phyloP scores from a whole-genome alignment of 2,113 vertebrate species.

The Aegithalos caudatus region DNA sequence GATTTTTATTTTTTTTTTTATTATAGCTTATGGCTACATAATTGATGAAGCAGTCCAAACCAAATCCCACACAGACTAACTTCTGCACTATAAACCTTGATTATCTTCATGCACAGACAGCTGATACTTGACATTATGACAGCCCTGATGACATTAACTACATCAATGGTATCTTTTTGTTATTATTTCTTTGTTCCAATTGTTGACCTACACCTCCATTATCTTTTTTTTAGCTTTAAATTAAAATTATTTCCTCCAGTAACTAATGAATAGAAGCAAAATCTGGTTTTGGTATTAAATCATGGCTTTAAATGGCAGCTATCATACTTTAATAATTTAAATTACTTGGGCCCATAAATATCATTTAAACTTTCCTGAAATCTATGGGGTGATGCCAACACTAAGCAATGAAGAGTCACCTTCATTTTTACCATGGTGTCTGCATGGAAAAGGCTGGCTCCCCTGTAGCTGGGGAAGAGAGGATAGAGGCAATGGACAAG shows the following conservation, averaged over 20 bases:
- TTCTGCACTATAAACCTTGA: slow-evolving; percentile 12
- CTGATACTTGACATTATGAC: background rate
- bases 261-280: background rate
- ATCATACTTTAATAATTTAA: background rate
- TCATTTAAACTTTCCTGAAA: background rate
- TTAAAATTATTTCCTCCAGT: background rate
- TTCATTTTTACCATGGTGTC: background rate
- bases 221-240: background rate
- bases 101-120: background rate
- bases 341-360: background rate
- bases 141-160: background rate
- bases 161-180: background rate
- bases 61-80: background rate
- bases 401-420: background rate
- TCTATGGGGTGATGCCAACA: background rate
- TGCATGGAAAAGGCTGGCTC: background rate
- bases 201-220: background rate
- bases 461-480: background rate
- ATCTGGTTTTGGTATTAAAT: background rate
- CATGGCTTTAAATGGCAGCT: background rate
- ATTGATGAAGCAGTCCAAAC: slow-evolving; percentile 18
- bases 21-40: background rate
- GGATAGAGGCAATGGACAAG: background rate
- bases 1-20: too few species aligned
- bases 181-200: background rate